A percentile compares a stretch with the other conserved stretches of the same genome.
phyloP scores from a whole-genome alignment of 2,113 vertebrate genomes.

The Strix aluco region DNA sequence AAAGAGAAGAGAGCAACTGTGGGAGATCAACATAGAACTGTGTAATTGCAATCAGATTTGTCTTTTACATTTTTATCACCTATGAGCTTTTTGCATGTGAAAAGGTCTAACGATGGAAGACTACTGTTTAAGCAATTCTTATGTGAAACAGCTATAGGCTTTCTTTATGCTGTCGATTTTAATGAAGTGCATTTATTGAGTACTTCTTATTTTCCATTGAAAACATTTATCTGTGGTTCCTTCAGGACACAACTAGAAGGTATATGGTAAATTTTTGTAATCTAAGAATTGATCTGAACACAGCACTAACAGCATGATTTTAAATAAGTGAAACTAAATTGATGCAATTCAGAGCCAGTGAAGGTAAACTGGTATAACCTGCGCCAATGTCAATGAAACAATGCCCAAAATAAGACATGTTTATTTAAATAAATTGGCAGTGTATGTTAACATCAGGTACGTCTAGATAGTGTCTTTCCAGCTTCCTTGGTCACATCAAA shows the following conservation, averaged over 20 bases:
- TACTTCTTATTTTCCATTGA: not conserved
- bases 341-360: not conserved
- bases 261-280: not conserved
- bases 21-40: not conserved
- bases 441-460: not conserved
- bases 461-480: not conserved
- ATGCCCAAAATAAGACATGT: not conserved
- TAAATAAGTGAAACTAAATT: not conserved
- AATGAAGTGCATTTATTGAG: not conserved
- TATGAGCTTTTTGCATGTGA: not conserved
- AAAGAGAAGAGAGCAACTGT: not conserved
- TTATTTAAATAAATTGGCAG: not conserved
- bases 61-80: not conserved
- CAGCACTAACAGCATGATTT: not conserved
- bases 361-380: not conserved
- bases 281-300: not conserved
- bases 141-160: not conserved
- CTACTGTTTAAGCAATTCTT: not conserved
- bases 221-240: not conserved
- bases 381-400: not conserved
- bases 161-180: not conserved
- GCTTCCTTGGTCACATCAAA: not conserved
- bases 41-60: not conserved
- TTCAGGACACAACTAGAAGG: not conserved
- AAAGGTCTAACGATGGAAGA: not conserved